Conservation (phyloP, 2,888 invertebrate species). For the Drosophila subsilvestris region DNA sequence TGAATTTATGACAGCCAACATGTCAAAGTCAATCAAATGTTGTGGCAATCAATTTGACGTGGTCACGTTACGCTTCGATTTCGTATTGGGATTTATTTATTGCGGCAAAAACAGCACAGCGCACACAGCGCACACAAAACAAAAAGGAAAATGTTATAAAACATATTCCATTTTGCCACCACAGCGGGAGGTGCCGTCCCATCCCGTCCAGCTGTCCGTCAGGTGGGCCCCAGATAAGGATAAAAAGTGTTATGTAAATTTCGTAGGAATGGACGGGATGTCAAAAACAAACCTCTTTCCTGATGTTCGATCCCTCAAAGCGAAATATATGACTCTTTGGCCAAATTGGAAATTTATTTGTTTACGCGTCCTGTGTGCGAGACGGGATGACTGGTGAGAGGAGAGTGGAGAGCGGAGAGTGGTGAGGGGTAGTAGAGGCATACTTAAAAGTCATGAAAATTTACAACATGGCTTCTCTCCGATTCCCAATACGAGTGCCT, state of each 20-base stretch:
- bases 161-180: conserved; percentile 75
- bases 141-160: conserved; percentile 62
- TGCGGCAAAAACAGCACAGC: conserved; percentile 51
- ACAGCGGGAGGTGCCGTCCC: conserved; percentile 55
- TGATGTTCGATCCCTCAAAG: conserved; percentile 29
- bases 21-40: conserved; percentile 83
- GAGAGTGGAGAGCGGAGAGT: background rate
- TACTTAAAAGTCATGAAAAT: conserved; percentile 80
- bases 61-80: conserved; percentile 60
- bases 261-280: conserved; percentile 66
- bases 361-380: conserved; percentile 67
- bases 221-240: conserved; percentile 73
- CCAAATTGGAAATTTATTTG: conserved; percentile 80
- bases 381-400: conserved; percentile 1
- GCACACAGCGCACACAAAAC: conserved; percentile 6
- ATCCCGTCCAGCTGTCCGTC: conserved; percentile 42
- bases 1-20: conserved; percentile 81
- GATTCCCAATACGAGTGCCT: conserved; percentile 23
- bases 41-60: conserved; percentile 80
- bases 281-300: conserved; percentile 69
- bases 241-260: conserved; percentile 77
- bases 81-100: conserved; percentile 73
- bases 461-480: conserved; percentile 69
- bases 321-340: conserved; percentile 73
- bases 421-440: conserved; percentile 20